These are phyloP conservation scores for Sceliomorpha sp. DNA, from an alignment of 2,888 invertebrate species.

Conservation along the genomic window DNA sequence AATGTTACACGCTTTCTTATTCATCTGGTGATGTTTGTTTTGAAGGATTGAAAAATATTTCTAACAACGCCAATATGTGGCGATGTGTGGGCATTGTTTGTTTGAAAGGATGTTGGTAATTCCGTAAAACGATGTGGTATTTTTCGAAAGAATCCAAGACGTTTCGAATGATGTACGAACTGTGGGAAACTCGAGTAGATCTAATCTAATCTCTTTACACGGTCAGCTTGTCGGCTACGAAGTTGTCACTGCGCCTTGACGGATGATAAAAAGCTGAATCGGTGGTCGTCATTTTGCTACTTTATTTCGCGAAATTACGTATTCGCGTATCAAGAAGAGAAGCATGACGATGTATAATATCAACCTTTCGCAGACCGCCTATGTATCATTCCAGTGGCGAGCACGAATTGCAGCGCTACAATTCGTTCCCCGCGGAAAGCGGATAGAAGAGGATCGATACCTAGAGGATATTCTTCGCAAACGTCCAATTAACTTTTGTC, in stretches of 20 bases:
- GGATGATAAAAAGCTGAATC: constrained; percentile 25
- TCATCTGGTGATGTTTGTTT: not conserved
- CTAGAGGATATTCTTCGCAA: constrained; percentile 26
- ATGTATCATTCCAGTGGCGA: constrained; percentile 42
- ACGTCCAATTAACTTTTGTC: constrained; percentile 42
- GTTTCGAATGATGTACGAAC: not conserved
- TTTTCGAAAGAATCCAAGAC: not conserved
- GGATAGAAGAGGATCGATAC: constrained; percentile 44
- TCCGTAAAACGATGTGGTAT: not conserved
- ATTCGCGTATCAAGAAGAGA: too few species aligned
- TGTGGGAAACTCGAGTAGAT: too few species aligned
- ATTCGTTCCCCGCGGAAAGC: constrained; percentile 38
- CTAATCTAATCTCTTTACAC: too few species aligned
- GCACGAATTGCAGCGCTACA: too few species aligned
- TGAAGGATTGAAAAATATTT: not conserved
- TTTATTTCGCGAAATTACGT: too few species aligned
- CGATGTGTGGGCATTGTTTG: too few species aligned
- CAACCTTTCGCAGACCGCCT: constrained; percentile 20
- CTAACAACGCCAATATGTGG: too few species aligned
- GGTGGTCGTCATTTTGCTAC: constrained; percentile 31
- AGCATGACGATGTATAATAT: constrained; percentile 5
- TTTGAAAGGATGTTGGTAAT: too few species aligned
- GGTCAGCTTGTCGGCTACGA: too few species aligned
- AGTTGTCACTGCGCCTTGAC: too few species aligned
- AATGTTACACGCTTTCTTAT: not conserved